These are phyloP conservation scores for Cyprinus carpio DNA, from an alignment of 2,113 vertebrate species.

Conservation along the genomic window DNA sequence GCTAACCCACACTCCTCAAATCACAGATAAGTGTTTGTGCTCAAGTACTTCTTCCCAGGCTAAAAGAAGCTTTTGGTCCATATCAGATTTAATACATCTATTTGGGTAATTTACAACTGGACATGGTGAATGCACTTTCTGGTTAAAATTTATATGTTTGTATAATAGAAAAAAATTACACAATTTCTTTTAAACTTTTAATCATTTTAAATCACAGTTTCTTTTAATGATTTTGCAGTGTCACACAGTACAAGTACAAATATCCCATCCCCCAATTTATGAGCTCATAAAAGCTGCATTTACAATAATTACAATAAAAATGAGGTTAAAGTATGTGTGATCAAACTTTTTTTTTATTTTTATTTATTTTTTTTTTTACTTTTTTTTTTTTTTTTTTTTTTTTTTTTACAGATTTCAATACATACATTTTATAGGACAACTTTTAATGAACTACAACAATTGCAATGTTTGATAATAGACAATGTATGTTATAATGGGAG, in stretches of 20 bases:
- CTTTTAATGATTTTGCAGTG: not conserved
- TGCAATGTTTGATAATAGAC: not conserved
- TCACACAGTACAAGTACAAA: not conserved
- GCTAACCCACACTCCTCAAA: slow-evolving; percentile 37
- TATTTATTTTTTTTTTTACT: no score
- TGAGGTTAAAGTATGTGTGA: not conserved
- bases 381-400: no score
- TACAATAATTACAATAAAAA: not conserved
- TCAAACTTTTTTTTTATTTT: no score
- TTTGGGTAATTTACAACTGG: not conserved
- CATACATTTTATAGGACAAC: not conserved
- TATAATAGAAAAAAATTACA: not conserved
- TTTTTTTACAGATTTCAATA: not conserved
- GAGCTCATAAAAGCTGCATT: not conserved
- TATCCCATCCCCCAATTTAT: not conserved
- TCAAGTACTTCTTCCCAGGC: slow-evolving; percentile 45
- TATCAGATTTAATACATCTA: not conserved
- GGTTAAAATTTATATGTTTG: not conserved
- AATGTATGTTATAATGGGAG: not conserved
- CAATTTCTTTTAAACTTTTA: not conserved
- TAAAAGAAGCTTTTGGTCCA: slow-evolving; percentile 36
- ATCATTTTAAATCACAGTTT: not conserved
- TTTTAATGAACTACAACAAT: not conserved
- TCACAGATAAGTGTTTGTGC: slow-evolving; percentile 44
- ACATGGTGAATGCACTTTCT: not conserved